Evolutionary conservation across 2,797 vertebrate species (phyloP).

Genomic region (Parambassis ranga): DNA sequence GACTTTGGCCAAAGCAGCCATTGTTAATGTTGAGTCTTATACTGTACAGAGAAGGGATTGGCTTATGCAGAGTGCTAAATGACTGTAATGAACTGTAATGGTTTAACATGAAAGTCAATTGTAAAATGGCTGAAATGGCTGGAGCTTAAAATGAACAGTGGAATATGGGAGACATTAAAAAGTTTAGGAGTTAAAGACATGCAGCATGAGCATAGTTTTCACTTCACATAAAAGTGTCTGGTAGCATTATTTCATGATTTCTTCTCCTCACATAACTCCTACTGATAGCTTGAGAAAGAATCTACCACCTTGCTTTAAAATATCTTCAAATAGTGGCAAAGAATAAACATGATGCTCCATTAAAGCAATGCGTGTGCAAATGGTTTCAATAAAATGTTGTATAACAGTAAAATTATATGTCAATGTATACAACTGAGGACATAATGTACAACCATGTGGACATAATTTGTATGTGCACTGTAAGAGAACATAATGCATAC

Average conservation of each 20-base stretch:
- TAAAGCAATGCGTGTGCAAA: slow-evolving; percentile 11
- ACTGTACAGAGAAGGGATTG: neutral
- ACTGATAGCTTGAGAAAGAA: neutral
- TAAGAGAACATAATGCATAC: slow-evolving; percentile 24
- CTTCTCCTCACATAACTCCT: neutral
- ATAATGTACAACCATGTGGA: slow-evolving; percentile 45
- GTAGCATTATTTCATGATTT: neutral
- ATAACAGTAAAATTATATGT: slow-evolving; percentile 5
- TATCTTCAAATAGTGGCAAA: neutral
- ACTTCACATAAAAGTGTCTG: slow-evolving; percentile 12
- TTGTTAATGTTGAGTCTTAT: slow-evolving; percentile 16
- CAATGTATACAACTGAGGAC: slow-evolving; percentile 36
- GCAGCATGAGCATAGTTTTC: neutral
- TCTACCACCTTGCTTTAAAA: too few relatives aligned
- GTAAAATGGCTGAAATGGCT: slow-evolving; percentile 3
- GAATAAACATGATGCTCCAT: neutral
- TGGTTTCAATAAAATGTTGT: slow-evolving; percentile 17
- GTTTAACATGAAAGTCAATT: slow-evolving; percentile 9
- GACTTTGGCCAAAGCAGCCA: slow-evolving; percentile 20
- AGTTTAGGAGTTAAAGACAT: neutral
- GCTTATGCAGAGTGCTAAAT: slow-evolving; percentile 10
- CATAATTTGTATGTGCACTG: slow-evolving; percentile 38
- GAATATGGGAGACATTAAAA: slow-evolving; percentile 4
- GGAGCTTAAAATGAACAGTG: slow-evolving; percentile 7
- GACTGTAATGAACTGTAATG: neutral